Conservation (phyloP, 2,113 vertebrate genomes). For the Bothrops jararaca region DNA sequence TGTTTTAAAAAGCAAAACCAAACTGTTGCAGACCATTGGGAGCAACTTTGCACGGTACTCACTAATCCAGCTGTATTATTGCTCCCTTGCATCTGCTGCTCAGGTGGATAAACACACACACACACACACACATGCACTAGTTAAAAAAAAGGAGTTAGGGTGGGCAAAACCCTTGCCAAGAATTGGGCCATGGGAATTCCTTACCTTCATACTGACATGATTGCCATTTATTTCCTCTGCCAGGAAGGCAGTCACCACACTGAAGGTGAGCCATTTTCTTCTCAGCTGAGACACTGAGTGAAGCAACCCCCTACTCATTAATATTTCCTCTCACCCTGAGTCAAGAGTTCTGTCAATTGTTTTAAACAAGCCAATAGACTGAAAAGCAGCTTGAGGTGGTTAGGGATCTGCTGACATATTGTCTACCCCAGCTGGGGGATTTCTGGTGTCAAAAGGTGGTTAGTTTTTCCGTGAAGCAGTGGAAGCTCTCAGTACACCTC, state of each 20-base stretch:
- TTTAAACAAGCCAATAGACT: background rate
- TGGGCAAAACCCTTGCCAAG: background rate
- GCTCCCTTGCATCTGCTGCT: background rate
- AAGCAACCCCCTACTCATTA: background rate
- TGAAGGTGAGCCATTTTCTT: background rate
- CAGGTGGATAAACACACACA: background rate
- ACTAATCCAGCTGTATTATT: background rate
- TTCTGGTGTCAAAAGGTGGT: background rate
- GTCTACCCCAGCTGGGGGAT: background rate
- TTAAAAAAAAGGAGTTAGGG: background rate
- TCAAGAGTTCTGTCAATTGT: background rate
- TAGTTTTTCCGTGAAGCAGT: background rate
- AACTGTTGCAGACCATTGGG: background rate
- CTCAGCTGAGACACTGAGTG: background rate
- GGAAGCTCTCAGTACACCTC: background rate
- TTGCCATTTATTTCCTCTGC: background rate
- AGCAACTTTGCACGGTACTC: background rate
- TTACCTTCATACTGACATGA: background rate
- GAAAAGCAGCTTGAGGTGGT: background rate
- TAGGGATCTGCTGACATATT: background rate
- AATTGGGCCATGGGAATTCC: background rate
- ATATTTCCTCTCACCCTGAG: background rate
- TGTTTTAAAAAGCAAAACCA: background rate
- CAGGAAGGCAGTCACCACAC: background rate
- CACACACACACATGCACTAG: background rate